phyloP scores from a whole-genome alignment of 2,113 vertebrate genomes.

The Sus scrofa region T2T-Sscrofa CM000812.6:241368001-241368500 shows the following conservation, averaged over 20 bases:
- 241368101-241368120: neutral
- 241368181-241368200: neutral
- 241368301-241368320: neutral
- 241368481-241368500: conserved; percentile 1
- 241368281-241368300: conserved; percentile 23
- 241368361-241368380: neutral
- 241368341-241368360: conserved; percentile 1
- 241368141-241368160: conserved; percentile 42
- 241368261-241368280: neutral
- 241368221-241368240: neutral
- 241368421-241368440: neutral
- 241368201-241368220: neutral
- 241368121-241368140: neutral
- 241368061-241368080: neutral
- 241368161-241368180: neutral
- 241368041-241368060: neutral
- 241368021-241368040: neutral
- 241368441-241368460: conserved; percentile 39
- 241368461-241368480: conserved; percentile 39
- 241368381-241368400: conserved; percentile 32
- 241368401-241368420: neutral
- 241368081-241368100: neutral
- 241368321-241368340: conserved; percentile 36
- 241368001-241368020: neutral
- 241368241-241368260: neutral